phyloP scores from a whole-genome alignment of 2,888 invertebrate species.

The Amiota mariae region DNA sequence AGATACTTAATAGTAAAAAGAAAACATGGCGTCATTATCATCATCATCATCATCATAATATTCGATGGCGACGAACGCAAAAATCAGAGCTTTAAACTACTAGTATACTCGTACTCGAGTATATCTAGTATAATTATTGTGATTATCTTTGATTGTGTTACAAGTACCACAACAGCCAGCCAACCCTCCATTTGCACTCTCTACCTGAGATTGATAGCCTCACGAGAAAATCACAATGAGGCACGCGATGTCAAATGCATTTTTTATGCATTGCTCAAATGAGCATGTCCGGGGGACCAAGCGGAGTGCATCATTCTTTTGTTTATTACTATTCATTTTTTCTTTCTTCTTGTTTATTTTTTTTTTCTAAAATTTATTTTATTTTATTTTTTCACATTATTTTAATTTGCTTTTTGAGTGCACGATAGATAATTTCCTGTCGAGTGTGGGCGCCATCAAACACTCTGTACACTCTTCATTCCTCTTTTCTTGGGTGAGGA shows the following conservation, averaged over 20 bases:
- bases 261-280: neutral
- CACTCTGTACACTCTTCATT: no score
- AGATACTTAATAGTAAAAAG: no score
- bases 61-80: neutral
- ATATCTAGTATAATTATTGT: conserved; percentile 61
- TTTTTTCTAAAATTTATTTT: conserved; percentile 7
- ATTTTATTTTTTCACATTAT: conserved; percentile 23
- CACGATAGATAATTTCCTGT: no score
- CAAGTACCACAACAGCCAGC: conserved; percentile 46
- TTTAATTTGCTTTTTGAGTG: neutral
- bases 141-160: conserved; percentile 54
- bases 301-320: conserved; percentile 56
- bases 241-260: conserved; percentile 68
- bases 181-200: neutral
- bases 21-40: conserved; percentile 45
- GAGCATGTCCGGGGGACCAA: neutral
- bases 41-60: conserved; percentile 50
- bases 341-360: neutral
- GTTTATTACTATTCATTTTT: conserved; percentile 36
- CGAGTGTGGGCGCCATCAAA: no score
- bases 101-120: no score
- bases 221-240: conserved; percentile 66
- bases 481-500: no score
- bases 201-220: neutral
- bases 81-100: no score